A percentile compares a stretch with the other conserved stretches of the same genome.
phyloP scores from a whole-genome alignment of 2,797 vertebrate genomes.

The Coreius guichenoti region DNA sequence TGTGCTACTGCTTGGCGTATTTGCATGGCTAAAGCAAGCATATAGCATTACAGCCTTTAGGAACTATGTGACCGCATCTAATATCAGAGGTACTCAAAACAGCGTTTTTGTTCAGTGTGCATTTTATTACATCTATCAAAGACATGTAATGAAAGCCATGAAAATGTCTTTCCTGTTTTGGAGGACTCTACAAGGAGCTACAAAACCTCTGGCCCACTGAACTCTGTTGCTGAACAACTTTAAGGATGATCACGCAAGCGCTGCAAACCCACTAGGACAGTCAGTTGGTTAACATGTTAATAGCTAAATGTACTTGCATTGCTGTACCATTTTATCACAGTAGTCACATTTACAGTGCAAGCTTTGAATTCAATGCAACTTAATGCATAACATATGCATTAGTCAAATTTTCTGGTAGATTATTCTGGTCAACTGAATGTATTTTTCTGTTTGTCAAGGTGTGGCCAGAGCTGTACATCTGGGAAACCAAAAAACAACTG shows the following conservation, averaged over 20 bases:
- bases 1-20: constrained; percentile 59
- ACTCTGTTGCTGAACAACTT: background rate
- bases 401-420: background rate
- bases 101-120: constrained; percentile 36
- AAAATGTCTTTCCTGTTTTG: constrained; percentile 37
- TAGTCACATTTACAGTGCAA: background rate
- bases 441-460: background rate
- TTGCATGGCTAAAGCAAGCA: constrained; percentile 57
- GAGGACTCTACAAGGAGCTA: constrained; percentile 24
- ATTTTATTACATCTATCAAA: constrained; percentile 37
- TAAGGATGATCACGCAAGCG: background rate
- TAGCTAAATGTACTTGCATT: background rate
- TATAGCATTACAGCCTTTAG: constrained; percentile 49
- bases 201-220: constrained; percentile 33
- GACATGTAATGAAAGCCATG: constrained; percentile 12
- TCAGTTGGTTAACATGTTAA: background rate
- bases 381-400: background rate
- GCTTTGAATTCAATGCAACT: background rate
- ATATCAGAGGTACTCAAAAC: constrained; percentile 42
- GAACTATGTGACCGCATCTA: constrained; percentile 48
- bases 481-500: background rate
- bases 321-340: background rate
- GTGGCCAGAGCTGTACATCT: background rate
- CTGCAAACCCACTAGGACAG: background rate
- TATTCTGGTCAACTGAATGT: background rate